Evolutionary conservation across 2,797 vertebrate genomes (phyloP), one percentile per base, ranked within the genome.

Genomic region (Coregonus suidteri): DNA sequence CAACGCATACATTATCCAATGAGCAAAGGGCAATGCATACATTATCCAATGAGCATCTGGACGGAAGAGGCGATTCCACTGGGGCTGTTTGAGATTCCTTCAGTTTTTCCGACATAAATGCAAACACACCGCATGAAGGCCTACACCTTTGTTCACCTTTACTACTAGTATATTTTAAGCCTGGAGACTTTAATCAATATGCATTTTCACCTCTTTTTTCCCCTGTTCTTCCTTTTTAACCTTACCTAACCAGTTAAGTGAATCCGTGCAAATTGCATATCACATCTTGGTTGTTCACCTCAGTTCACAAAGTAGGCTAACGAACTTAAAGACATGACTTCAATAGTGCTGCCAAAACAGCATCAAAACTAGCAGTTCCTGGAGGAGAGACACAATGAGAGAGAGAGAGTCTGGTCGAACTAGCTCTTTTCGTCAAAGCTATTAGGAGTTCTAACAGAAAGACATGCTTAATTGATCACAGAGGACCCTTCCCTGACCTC

Each of bases 1-100:
- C 87, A 91, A 83, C 82, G 88, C 90, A 93, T 91, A 88, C 84
- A 91, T 93, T 93, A 93, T 85, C 80, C 80, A 79, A 83, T 79
- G 65, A 64, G 85, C 88, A 91, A 92, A 92, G 91, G 91, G 85
- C 89, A 90, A 75, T 78, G 90, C 90, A 90, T 91, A 87, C 80
- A 92, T 93, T 91, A 92, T 83, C 87, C 80, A 88, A 89, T 85
- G 83, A 89, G 84, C 83, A 89, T 88, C 87, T 87, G 84, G 71
- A 35, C 14, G 31, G 72, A 65, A 74, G 71, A 73, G 25, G 62
- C 31, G 31, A 67, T 35, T 73, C 47, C 71, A 73, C 15, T 67
- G 41, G 18, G 71, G 20, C 59, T 41, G 4, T 25, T 56, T 51
- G 15, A 52, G 64, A 30, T 20, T 53, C 30, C 14, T 84, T 83